Percentiles rank a stretch among this genome's conserved stretches.
These are phyloP conservation scores for Charaxes varanes DNA, from an alignment of 1,140 invertebrate species.

Conservation along the genomic window DNA sequence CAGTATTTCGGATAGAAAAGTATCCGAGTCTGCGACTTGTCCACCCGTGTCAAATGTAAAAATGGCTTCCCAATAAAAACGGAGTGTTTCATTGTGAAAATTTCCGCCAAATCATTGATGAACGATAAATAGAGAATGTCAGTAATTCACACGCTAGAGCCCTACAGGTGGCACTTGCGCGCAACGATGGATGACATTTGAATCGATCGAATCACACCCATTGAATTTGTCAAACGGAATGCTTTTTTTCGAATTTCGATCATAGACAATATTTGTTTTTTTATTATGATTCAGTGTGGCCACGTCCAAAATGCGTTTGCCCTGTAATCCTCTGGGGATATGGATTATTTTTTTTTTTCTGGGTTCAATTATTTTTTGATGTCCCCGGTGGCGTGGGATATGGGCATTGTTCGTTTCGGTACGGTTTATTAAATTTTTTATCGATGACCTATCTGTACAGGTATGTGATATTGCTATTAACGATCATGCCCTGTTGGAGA, in stretches of 20 bases:
- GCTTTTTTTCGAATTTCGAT: conserved; percentile 27
- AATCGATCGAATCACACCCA: conserved; percentile 46
- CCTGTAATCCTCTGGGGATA: conserved; percentile 66
- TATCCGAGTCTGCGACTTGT: conserved; percentile 18
- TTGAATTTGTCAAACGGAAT: conserved; percentile 40
- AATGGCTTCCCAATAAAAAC: conserved; percentile 28
- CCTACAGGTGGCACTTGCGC: conserved; percentile 51
- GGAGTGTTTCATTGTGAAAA: conserved; percentile 41
- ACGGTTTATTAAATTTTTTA: conserved; percentile 53
- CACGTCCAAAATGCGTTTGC: conserved; percentile 63
- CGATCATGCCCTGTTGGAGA: not conserved
- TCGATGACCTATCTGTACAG: conserved; percentile 26
- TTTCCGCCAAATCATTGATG: conserved; percentile 63
- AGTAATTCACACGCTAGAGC: conserved; percentile 43
- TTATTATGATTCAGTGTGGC: conserved; percentile 54
- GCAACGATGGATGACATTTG: conserved; percentile 18
- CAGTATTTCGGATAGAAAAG: not conserved
- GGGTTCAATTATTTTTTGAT: conserved; percentile 61
- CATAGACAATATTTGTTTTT: conserved; percentile 30
- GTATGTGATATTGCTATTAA: conserved; percentile 13
- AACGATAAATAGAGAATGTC: conserved; percentile 34
- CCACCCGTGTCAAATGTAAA: conserved; percentile 35
- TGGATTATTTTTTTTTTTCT: conserved; percentile 58
- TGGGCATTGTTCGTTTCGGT: conserved; percentile 34
- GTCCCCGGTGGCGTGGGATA: conserved; percentile 47